A percentile compares a stretch with the other conserved stretches of the same genome.
phyloP scores from a whole-genome alignment of 1,140 invertebrate species.

The Lepidurus couesii region DNA sequence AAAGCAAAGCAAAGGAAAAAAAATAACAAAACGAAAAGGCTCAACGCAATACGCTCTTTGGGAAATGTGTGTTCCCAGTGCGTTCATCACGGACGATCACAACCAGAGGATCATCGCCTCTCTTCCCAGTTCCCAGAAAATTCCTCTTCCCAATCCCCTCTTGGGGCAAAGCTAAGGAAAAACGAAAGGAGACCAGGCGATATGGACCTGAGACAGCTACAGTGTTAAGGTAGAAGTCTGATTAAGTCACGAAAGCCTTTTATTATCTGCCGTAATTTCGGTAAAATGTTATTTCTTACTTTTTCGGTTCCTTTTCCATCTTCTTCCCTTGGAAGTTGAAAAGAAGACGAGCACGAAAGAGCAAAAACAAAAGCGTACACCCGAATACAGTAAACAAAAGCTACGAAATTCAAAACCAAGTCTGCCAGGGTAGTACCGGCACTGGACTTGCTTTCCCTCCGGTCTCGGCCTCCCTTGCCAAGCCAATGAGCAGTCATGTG shows the following conservation, averaged over 20 bases:
- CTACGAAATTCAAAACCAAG: not conserved
- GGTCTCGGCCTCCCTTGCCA: not conserved
- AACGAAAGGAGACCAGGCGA: not conserved
- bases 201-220: not conserved
- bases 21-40: not conserved
- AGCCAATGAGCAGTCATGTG: not conserved
- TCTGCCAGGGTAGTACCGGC: not conserved
- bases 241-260: slow-evolving; percentile 3
- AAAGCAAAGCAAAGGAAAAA: not conserved
- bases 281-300: not conserved
- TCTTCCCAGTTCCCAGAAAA: not conserved
- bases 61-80: not conserved
- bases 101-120: not conserved
- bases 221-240: not conserved
- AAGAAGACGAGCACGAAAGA: too few species aligned
- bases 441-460: not conserved
- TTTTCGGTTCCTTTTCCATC: not conserved
- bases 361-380: too few species aligned
- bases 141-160: not conserved
- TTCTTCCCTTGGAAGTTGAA: too few species aligned
- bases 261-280: not conserved
- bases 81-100: not conserved
- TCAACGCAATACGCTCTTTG: not conserved
- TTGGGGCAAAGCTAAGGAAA: not conserved
- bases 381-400: not conserved